Percentiles rank a stretch among this genome's conserved stretches.
Conservation (phyloP, 1,140 invertebrate genomes). For the Brachionus rubens region DNA sequence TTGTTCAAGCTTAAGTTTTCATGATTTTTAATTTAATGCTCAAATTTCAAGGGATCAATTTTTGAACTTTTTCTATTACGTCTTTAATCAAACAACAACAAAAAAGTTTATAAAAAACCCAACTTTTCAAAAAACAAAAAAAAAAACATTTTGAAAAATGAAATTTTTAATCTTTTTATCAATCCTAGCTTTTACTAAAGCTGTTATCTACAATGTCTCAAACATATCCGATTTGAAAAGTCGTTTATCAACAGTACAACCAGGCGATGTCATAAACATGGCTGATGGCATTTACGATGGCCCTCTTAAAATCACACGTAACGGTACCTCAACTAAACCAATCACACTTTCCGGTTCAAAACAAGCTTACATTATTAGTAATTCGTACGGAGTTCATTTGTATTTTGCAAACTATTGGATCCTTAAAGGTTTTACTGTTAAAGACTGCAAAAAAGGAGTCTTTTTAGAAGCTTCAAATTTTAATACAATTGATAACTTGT, state of each 20-base stretch:
- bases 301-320: neutral
- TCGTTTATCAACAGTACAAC: neutral
- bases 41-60: too few species aligned
- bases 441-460: constrained; percentile 14
- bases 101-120: too few species aligned
- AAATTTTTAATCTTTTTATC: constrained; percentile 9
- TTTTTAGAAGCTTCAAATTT: neutral
- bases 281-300: constrained; percentile 23
- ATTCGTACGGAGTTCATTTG: neutral
- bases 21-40: too few species aligned
- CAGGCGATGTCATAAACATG: neutral
- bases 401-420: constrained; percentile 4
- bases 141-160: too few species aligned
- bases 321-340: neutral
- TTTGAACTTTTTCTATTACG: too few species aligned
- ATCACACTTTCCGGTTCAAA: constrained; percentile 6
- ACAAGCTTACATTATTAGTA: neutral
- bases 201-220: neutral
- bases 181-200: neutral
- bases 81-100: too few species aligned
- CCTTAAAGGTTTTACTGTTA: constrained; percentile 1
- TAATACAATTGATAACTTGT: constrained; percentile 9
- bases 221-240: neutral
- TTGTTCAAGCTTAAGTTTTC: too few species aligned
- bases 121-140: too few species aligned